Base-by-base conservation (phyloP, 2,113 vertebrate genomes). In the Tetrao urogallus region DNA sequence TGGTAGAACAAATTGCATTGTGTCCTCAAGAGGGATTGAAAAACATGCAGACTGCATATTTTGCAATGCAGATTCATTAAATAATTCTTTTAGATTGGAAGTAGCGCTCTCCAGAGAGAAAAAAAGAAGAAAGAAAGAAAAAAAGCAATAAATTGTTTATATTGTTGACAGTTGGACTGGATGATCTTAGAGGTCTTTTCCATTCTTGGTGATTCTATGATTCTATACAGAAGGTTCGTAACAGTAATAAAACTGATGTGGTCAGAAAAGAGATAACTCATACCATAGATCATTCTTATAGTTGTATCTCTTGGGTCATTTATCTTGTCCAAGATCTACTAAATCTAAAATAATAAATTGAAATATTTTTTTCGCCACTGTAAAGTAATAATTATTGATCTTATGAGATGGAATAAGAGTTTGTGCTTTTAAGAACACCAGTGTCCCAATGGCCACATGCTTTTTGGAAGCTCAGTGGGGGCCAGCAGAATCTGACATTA, bases 361-460 rank as follows among this genome's bases (percentile, higher is more conserved):
- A 70, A 76, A 21, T 34, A 1, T 11, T 54, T 58, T 14, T 24
- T 1, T 1, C 34, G 1, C 7, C 7, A 32, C 34, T 70, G 8
- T 24, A 48, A 47, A 66, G 11, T 52, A 36, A 4, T 60, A 81
- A 38, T 6, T 90, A 36, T 13, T 32, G 61, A 78, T 7, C 8
- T 38, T 42, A 4, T 45, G 15, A 86, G 61, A 22, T 0, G 1
- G 10, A 60, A 25, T 13, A 38, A 16, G 34, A 45, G 2, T 42
- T 64, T 50, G 19, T 75, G 38, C 32, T 91, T 78, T 69, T 87
- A 72, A 42, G 25, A 88, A 21, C 18, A 42, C 12, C 1, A 0
- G 12, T 13, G 10, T 6, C 1, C 34, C 32, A 63, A 45, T 25
- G 54, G 56, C 47, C 38, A 56, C 7, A 1, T 0, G 1, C 21